A percentile compares a stretch with the other conserved stretches of the same genome.
phyloP scores from a whole-genome alignment of 2,113 vertebrate species.

The Puffinus mauretanicus region DNA sequence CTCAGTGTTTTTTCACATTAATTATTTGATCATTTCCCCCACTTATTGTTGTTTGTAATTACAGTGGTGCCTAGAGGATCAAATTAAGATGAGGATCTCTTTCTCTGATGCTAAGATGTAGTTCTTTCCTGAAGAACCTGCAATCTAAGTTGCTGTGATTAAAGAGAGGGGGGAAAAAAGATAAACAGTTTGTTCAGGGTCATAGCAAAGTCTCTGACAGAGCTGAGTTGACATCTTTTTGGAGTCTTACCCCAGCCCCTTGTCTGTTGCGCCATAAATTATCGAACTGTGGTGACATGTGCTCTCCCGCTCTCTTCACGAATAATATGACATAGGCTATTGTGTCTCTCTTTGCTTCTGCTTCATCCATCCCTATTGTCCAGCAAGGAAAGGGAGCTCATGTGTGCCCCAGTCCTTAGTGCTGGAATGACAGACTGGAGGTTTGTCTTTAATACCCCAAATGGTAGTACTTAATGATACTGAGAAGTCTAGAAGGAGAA shows the following conservation, averaged over 20 bases:
- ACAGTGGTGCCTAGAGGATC: background rate
- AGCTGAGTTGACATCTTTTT: background rate
- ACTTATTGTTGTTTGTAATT: constrained; percentile 35
- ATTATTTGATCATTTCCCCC: constrained; percentile 35
- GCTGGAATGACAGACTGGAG: background rate
- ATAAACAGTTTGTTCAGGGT: background rate
- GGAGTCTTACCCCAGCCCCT: background rate
- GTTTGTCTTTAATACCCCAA: background rate
- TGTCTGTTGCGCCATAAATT: background rate
- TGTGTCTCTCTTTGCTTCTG: background rate
- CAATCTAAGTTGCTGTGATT: background rate
- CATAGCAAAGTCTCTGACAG: background rate
- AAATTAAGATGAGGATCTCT: constrained; percentile 1
- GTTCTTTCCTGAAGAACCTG: background rate
- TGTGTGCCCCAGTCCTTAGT: background rate
- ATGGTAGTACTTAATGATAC: background rate
- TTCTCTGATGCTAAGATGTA: background rate
- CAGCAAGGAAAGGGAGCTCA: background rate
- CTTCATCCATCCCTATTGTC: background rate
- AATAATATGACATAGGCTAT: too few species aligned
- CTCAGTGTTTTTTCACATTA: background rate
- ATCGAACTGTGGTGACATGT: background rate
- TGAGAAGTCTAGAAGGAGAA: background rate
- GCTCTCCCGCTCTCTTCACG: accelerated
- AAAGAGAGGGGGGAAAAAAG: background rate